Evolutionary conservation across 2,113 vertebrate genomes (phyloP), one percentile per base, ranked within the genome.

Genomic region (Hirundichthys speculiger): DNA sequence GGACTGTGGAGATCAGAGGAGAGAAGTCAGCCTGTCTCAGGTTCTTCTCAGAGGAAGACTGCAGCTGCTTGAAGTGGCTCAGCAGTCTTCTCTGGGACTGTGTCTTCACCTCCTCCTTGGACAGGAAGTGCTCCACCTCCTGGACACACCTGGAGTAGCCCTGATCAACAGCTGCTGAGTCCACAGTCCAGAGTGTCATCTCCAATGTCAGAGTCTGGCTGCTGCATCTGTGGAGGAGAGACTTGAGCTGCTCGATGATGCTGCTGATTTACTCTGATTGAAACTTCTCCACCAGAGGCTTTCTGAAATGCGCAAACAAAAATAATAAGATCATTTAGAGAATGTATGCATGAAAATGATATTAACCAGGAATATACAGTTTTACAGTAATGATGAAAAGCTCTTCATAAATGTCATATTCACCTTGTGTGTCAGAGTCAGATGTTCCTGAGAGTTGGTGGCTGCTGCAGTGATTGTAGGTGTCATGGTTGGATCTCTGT

Each of bases 171-270:
- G 42, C 42, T 45, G 30, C 30, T 34, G 30, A 34, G 30, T 34
- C 30, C 30, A 34, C 30, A 34, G 30, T 10, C 6, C 19, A 77
- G 19, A 89, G 84, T 0, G 75, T 77, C 84, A 90, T 89, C 77
- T 92, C 88, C 83, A 86, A 89, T 75, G 43, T 90, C 86, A 75
- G 77, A 86, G 67, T 90, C 86, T n/a, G 77, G 65, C 61, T 87
- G 82, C 70, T 85, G 78, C 66, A 90, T 39, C 63, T 87, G 81
- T 79, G 86, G 65, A 89, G 79, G 0, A 89, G 86, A 84, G 63
- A 69, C 86, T 80, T 87, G 69, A 85, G 77, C 73, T 88, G 58
- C 65, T 86, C 62, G 39, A 76, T 87, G 83, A 84, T 85, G 69
- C 72, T 86, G 86, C 86, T 88, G 77, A 89, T 90, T 18, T 74